These are phyloP conservation scores for Toxostoma redivivum DNA, from an alignment of 2,113 vertebrate genomes.

Conservation along the genomic window DNA sequence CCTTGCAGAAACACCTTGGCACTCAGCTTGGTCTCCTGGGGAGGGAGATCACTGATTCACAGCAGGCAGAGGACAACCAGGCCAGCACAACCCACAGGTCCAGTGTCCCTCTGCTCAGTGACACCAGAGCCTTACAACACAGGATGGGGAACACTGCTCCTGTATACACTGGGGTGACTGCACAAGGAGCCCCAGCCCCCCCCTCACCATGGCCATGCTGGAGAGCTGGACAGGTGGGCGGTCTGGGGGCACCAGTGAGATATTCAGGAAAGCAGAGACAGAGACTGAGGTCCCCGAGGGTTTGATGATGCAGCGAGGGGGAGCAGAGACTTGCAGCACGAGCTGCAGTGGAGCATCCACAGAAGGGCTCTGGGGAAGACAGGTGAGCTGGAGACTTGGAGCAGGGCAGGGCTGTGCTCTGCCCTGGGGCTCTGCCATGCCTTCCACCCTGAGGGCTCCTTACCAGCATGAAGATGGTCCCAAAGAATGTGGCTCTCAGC, in stretches of 20 bases:
- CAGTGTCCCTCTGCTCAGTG: neutral
- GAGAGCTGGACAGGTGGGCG: conserved; percentile 79
- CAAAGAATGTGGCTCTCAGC: conserved; percentile 90
- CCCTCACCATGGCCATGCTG: conserved; percentile 89
- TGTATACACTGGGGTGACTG: accelerated
- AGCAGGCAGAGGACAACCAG: neutral
- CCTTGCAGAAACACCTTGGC: conserved; percentile 86
- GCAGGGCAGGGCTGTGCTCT: neutral
- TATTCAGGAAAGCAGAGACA: conserved; percentile 81
- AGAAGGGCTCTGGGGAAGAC: conserved; percentile 68
- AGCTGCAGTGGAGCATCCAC: conserved; percentile 84
- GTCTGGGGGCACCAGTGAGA: conserved; percentile 75
- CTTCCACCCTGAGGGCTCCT: neutral
- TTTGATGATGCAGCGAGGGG: conserved; percentile 84
- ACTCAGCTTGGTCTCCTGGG: conserved; percentile 83
- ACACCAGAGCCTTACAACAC: accelerated
- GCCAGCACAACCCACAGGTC: neutral
- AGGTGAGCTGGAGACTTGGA: neutral
- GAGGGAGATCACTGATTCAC: neutral
- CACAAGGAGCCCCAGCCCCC: neutral
- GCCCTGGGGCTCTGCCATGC: neutral
- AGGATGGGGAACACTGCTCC: neutral
- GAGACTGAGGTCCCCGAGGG: conserved; percentile 81
- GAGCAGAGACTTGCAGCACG: conserved; percentile 73
- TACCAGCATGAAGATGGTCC: conserved; percentile 86